phyloP scores from a whole-genome alignment of 2,113 vertebrate species.

The Scatophagus argus region DNA sequence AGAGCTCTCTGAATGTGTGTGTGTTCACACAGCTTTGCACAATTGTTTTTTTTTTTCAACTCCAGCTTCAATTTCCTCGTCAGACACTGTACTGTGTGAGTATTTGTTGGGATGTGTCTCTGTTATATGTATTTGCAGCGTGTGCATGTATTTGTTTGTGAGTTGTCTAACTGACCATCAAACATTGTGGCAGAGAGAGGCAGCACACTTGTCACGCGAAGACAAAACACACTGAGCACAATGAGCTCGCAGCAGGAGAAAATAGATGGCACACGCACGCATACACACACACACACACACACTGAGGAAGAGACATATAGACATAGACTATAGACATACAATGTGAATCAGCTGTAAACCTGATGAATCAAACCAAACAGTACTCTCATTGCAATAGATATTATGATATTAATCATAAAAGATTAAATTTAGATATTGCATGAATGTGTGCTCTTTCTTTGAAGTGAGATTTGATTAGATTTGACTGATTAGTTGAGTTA shows the following conservation, averaged over 20 bases:
- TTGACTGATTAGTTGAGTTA: constrained; percentile 2
- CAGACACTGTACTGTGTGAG: not conserved
- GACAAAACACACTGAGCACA: constrained; percentile 13
- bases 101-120: not conserved
- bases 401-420: not conserved
- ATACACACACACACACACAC: constrained; percentile 12
- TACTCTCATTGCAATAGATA: not conserved
- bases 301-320: not conserved
- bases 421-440: not conserved
- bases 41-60: not conserved
- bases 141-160: not conserved
- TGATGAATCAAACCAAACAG: not conserved
- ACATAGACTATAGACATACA: fast-evolving
- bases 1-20: not conserved
- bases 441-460: not conserved
- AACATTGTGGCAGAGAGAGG: not conserved
- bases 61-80: not conserved
- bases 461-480: too few species aligned
- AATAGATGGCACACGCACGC: constrained; percentile 17
- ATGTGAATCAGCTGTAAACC: not conserved
- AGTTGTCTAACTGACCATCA: constrained; percentile 25
- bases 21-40: not conserved
- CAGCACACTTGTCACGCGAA: not conserved
- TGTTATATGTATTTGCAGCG: not conserved
- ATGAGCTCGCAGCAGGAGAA: constrained; percentile 26